Evolutionary conservation across 2,797 vertebrate genomes (phyloP).

Genomic region (Emydoidea blandingii): DNA sequence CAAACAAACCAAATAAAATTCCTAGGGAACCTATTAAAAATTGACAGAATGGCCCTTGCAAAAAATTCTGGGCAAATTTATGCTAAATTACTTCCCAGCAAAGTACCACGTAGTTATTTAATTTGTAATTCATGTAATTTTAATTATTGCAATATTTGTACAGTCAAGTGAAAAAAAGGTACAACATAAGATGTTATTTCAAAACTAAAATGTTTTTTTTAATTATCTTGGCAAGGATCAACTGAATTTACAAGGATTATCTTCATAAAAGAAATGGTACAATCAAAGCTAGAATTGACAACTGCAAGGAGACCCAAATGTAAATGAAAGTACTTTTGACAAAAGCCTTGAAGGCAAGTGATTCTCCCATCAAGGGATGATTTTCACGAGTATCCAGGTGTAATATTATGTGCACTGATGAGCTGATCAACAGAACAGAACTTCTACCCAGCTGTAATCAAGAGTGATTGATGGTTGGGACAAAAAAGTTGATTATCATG

Average conservation of each 20-base stretch:
- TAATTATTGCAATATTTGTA: conserved; percentile 63
- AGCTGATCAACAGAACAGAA: conserved; percentile 84
- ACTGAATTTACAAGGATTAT: conserved; percentile 46
- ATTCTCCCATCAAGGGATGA: conserved; percentile 70
- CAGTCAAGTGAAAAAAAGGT: conserved; percentile 35
- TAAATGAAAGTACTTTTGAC: conserved; percentile 72
- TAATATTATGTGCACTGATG: conserved; percentile 83
- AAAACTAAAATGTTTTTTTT: conserved; percentile 9
- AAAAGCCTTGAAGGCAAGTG: conserved; percentile 73
- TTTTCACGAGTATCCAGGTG: conserved; percentile 83
- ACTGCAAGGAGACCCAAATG: conserved; percentile 65
- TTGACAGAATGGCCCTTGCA: conserved; percentile 58
- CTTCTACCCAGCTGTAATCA: conserved; percentile 81
- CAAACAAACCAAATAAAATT: conserved; percentile 9
- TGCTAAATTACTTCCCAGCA: conserved; percentile 12
- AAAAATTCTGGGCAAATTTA: conserved; percentile 45
- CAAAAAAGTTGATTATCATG: conserved; percentile 87
- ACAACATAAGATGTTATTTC: conserved; percentile 8
- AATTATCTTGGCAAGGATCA: conserved; percentile 33
- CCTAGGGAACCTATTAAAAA: conserved; percentile 55
- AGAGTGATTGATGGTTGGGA: conserved; percentile 85
- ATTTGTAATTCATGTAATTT: conserved; percentile 61
- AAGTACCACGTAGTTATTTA: conserved; percentile 30
- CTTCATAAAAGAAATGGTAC: conserved; percentile 58
- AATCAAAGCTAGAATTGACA: conserved; percentile 64